Evolutionary conservation across 2,888 invertebrate genomes (phyloP), one percentile per base, ranked within the genome.

Genomic region (Bimastos eiseni): DNA sequence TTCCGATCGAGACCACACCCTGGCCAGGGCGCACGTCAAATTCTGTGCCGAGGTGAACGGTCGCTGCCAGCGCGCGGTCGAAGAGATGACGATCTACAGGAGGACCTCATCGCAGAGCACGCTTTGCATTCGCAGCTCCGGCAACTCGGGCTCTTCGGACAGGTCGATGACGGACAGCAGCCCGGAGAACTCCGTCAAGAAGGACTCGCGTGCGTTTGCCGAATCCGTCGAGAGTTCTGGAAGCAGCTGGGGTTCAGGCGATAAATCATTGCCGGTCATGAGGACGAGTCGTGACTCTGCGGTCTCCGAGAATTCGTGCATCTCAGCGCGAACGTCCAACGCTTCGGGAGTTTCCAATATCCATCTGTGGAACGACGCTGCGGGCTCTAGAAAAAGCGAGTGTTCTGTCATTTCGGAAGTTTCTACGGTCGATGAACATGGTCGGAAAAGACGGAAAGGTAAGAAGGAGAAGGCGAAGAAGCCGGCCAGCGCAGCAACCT

Each of bases 31-130:
- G 30, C 93, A 93, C 86, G 37, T 55, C 36, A 55, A 90, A 13
- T 92, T 93, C 30, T 92, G 92, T 44, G 90, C 92, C 49, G 49
- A 89, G 33, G 91, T 93, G 36, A 91, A 90, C 21, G 92, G 92
- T 37, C 88, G 88, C 36, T 92, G 93, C 44, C 83, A 89, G 36
- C 90, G 83, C 6, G 91, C 90, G 5, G n/a, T 92, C 21, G 88
- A 91, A 33, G 91, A 92, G 34, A 89, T 41, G 37, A 44, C 90
- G 17, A 4, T 49, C 41, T 33, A 55, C 30, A 33, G 37, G 44
- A 33, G 41, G 89, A 13, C 41, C 15, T 41, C 89, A 0, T 89
- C 49, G 15, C 36, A 49, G 41, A 89, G 33, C 15, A 89, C 44
- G 49, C 37, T 49, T 1, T 41, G 89, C 89, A 89, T 44, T 17